Evolutionary conservation across 2,113 vertebrate genomes (phyloP), one percentile per base, ranked within the genome.

Genomic region (Esox niger): DNA sequence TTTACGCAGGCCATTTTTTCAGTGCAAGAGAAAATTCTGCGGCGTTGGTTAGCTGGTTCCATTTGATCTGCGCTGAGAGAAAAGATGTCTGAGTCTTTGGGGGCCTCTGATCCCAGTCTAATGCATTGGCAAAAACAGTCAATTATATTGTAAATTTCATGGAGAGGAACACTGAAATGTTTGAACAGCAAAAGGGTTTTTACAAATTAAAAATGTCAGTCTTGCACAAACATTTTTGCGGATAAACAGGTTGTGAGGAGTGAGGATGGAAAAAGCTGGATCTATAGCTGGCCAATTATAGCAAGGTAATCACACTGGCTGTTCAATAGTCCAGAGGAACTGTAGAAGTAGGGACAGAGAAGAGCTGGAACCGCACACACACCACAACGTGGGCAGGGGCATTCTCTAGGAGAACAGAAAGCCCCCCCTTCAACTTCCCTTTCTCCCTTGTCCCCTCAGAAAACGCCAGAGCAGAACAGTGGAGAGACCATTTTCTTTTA

Each of bases 1-100:
- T 91, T 90, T 87, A 92, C 91, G 85, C 84, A 79, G 81, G 69
- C 82, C 79, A 87, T 81, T 90, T 91, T n/a, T 90, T 82, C 77
- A 64, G 86, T 89, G 81, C 75, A 66, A 87, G 78, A 73, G 68
- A 83, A 43, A 43, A 82, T 86, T 79, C 79, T 79, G 70, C 81
- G 78, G 13, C 78, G 82, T 84, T 86, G 78, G 74, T 87, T 86
- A 79, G 81, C 82, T 85, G 85, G 74, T 78, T 90, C 49, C 77
- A 90, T 90, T 91, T 92, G 89, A 92, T 90, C 85, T 88, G 67
- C 60, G 77, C 81, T 69, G 80, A 85, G 79, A 86, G 84, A 85
- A 86, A 80, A 74, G 69, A 83, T 78, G 86, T 84, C 79, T 85
- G 79, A 89, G 88, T 82, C 85, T n/a, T 85, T 71, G 55, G 52